Evolutionary conservation across 1,140 invertebrate species (phyloP).

Genomic region (Caenorhabditis latens): DNA sequence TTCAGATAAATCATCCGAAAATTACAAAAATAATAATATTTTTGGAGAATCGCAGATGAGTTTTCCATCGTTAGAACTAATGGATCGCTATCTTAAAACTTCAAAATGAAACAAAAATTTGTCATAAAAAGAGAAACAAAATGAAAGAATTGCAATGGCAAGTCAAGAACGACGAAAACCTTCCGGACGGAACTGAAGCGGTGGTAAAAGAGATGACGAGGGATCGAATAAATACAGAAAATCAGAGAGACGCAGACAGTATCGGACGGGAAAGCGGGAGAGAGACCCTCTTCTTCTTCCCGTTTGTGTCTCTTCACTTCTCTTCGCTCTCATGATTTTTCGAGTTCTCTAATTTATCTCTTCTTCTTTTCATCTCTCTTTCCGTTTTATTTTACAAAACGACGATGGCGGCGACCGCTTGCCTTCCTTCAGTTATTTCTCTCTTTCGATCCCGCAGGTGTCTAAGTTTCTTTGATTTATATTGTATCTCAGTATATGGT

Average conservation of each 20-base stretch:
- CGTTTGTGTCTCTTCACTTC: slow-evolving; percentile 1
- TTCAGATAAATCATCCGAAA: no score
- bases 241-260: slow-evolving; percentile 32
- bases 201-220: slow-evolving; percentile 17
- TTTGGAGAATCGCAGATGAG: no score
- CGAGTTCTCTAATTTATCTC: background rate
- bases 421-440: background rate
- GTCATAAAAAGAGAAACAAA: background rate
- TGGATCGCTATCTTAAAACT: no score
- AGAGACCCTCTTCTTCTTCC: slow-evolving; percentile 1
- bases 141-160: slow-evolving; percentile 15
- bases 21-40: no score
- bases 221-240: background rate
- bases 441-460: background rate
- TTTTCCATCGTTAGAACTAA: no score
- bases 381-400: slow-evolving; percentile 28
- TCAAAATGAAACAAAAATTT: no score
- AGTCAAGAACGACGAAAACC: slow-evolving; percentile 45
- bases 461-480: slow-evolving; percentile 39
- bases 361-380: background rate
- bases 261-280: background rate
- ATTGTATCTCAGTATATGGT: background rate
- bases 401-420: background rate
- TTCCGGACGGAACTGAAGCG: slow-evolving; percentile 55
- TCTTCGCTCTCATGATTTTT: background rate